Base-by-base conservation (phyloP, 2,888 invertebrate species). In the Sisyra nigra region DNA sequence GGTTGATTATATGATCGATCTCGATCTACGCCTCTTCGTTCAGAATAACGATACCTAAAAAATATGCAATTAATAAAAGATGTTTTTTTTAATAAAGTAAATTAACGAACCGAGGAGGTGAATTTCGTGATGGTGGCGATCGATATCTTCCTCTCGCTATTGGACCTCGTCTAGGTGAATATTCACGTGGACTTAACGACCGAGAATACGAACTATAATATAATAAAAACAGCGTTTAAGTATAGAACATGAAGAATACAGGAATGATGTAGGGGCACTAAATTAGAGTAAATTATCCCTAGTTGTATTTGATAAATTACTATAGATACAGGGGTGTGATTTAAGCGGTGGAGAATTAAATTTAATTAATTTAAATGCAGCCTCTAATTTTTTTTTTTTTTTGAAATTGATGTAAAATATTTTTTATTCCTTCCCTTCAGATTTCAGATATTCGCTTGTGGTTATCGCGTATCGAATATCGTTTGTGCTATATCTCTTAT, bases 141-240 rank as follows among this genome's bases (percentile, higher is more conserved):
- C 70, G 63, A 57, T 65, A 70, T 36, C 69, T 60, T 50, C 58
- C 45, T 45, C 61, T 65, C 47, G 59, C 56, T 15, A 67, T 66
- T 42, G 53, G 47, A 40, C 54, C 50, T 30, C 56, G 55, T 51
- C 60, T 55, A 45, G 60, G 57, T 17, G 61, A 58, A 49, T 56
- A 57, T 42, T 59, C 57, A 51, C 59, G 53, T 41, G 72, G 52
- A 60, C 74, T 62, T 59, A 74, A 67, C 48, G 71, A 70, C 46
- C 68, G 68, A 19, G 79, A 78, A 49, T 72, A 61, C 13, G 79
- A 78, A 47, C 79, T 70, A 49, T 5, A 24, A n/a, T n/a, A n/a
- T n/a, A n/a, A n/a, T n/a, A n/a, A n/a, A n/a, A n/a, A n/a, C n/a
- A n/a, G n/a, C n/a, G n/a, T n/a, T n/a, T n/a, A n/a, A n/a, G n/a